phyloP scores from a whole-genome alignment of 1,140 invertebrate species.

The Apocrypta bakeri region DNA sequence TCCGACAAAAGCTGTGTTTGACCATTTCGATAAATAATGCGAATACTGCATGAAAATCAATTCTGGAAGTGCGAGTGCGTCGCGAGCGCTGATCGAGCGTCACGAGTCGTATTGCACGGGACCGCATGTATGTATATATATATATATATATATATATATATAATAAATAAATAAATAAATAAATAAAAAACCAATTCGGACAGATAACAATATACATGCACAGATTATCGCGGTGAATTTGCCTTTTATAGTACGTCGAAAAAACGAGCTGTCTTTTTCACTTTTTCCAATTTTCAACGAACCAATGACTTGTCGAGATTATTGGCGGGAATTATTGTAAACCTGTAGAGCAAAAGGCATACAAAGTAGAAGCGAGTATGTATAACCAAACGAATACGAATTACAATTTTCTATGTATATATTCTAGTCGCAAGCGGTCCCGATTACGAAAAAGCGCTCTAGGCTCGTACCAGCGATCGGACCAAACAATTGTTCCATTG shows the following conservation, averaged over 20 bases:
- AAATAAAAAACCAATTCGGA: conserved; percentile 15
- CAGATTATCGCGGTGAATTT: conserved; percentile 1
- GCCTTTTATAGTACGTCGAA: conserved; percentile 18
- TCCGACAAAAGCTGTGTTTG: conserved; percentile 52
- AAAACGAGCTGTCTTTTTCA: conserved; percentile 43
- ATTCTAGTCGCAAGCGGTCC: conserved; percentile 59
- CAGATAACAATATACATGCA: background rate
- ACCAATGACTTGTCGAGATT: background rate
- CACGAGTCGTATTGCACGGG: conserved; percentile 48
- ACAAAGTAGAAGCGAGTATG: background rate
- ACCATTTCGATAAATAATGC: conserved; percentile 50
- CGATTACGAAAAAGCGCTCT: conserved; percentile 36
- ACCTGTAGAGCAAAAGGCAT: background rate
- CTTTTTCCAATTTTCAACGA: conserved; percentile 50
- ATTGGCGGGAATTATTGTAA: too few species aligned
- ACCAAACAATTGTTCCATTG: conserved; percentile 44
- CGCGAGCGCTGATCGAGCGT: conserved; percentile 51
- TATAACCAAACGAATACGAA: conserved; percentile 12
- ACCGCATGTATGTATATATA: conserved; percentile 46
- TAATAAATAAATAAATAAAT: background rate
- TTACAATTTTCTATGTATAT: conserved; percentile 41
- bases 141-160: too few species aligned
- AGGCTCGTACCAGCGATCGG: conserved; percentile 49
- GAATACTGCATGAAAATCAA: too few species aligned
- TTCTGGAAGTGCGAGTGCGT: conserved; percentile 30